Evolutionary conservation across 2,113 vertebrate genomes (phyloP).

Genomic region (Sialia sialis): DNA sequence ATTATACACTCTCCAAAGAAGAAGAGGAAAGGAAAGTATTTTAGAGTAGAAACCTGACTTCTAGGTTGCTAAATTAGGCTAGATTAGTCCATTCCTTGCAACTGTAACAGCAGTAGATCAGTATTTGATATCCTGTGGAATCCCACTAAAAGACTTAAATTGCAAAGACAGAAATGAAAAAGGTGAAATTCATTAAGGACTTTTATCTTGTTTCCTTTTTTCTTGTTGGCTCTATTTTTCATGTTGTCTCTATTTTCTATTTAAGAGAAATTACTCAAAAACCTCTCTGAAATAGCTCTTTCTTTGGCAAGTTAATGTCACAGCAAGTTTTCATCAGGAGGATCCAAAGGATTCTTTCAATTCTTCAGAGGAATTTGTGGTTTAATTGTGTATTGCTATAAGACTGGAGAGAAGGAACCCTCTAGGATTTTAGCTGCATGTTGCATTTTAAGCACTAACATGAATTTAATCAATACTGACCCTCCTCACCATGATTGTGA

Average conservation of each 20-base stretch:
- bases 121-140: not conserved
- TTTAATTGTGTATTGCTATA: not conserved
- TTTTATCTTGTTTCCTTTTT: too few relatives aligned
- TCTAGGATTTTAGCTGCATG: not conserved
- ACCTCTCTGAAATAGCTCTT: slow-evolving; percentile 16
- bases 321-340: not conserved
- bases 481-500: not conserved
- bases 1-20: not conserved
- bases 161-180: not conserved
- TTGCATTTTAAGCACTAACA: not conserved
- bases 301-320: slow-evolving; percentile 12
- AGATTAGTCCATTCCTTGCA: not conserved
- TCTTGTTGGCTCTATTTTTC: not conserved
- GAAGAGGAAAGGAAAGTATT: not conserved
- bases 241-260: slow-evolving; percentile 7
- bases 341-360: not conserved
- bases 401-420: not conserved
- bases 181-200: slow-evolving; percentile 30
- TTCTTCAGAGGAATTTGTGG: not conserved
- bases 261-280: slow-evolving; percentile 5
- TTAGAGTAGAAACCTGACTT: not conserved
- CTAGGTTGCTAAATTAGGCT: not conserved
- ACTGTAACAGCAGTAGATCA: slow-evolving; percentile 32
- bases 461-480: not conserved
- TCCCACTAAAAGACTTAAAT: slow-evolving; percentile 37